These are phyloP conservation scores for Lithophane leautieri DNA, from an alignment of 2,888 invertebrate species.

Conservation along the genomic window DNA sequence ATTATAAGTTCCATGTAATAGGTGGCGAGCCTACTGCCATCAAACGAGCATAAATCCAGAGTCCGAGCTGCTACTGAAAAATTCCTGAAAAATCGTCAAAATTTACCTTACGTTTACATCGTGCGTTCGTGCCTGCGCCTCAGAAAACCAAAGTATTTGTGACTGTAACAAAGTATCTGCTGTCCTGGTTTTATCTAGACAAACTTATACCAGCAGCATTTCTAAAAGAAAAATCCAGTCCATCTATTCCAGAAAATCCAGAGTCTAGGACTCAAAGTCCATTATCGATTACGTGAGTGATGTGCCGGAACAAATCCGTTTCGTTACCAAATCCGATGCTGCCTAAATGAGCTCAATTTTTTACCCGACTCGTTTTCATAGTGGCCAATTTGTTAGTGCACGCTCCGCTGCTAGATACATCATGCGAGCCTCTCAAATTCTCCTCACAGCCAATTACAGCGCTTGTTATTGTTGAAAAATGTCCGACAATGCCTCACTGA, in stretches of 20 bases:
- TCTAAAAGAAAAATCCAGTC: slow-evolving; percentile 27
- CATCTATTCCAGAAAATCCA: slow-evolving; percentile 46
- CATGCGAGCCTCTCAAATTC: slow-evolving; percentile 81
- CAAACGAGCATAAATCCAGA: too few relatives aligned
- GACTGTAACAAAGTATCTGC: neutral
- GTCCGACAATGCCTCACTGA: slow-evolving; percentile 71
- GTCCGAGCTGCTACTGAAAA: too few relatives aligned
- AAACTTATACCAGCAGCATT: slow-evolving; percentile 18
- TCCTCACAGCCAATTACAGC: slow-evolving; percentile 80
- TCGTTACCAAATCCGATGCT: slow-evolving; percentile 58
- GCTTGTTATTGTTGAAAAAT: slow-evolving; percentile 86
- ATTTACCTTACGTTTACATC: neutral
- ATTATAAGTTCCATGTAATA: too few relatives aligned
- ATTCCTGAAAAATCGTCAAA: too few relatives aligned
- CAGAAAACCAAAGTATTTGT: slow-evolving; percentile 3
- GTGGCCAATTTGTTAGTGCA: slow-evolving; percentile 68
- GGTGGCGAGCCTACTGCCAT: too few relatives aligned
- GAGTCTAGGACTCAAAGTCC: slow-evolving; percentile 56
- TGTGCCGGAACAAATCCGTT: slow-evolving; percentile 67
- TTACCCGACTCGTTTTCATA: slow-evolving; percentile 64
- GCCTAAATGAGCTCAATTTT: slow-evolving; percentile 69
- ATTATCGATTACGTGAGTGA: slow-evolving; percentile 66
- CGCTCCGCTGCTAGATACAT: slow-evolving; percentile 69
- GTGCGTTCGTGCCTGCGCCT: neutral
- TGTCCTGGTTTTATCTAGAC: slow-evolving; percentile 22